Base-by-base conservation (phyloP, 1,140 invertebrate species). In the Drosophila arizonae region DNA sequence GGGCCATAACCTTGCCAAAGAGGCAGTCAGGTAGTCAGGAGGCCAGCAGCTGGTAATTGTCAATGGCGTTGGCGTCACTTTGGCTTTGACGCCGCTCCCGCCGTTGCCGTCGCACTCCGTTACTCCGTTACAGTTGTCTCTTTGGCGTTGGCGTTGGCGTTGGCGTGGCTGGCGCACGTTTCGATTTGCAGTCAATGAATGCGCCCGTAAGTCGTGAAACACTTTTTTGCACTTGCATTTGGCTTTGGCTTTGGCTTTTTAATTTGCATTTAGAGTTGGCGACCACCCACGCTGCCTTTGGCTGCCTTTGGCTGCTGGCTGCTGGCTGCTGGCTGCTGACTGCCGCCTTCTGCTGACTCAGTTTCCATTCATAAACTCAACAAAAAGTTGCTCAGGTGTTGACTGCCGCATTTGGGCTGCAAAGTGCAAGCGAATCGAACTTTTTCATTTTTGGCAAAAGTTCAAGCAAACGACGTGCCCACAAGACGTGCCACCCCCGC, bases 111-210 rank as follows among this genome's bases (percentile, higher is more conserved):
- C 61, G 56, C 45, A 30, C 61, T 51, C 48, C 24, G 41, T 62
- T 39, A 39, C 46, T n/a, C 45, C 43, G 54, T 71, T 46, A 54
- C 15, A 46, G 61, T 26, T 26, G 15, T 15, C 43, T 46, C 50
- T 64, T 76, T 77, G 68, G 69, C 76, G 72, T 82, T 82, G 79
- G 74, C 54, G 68, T 76, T 77, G 72, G 74, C 76, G 76, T 82
- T 77, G 79, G 69, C 78, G 79, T 81, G 57, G 76, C 57, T 39
- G 69, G 65, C 51, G 82, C 81, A 87, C 81, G 81, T 87, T 87
- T 81, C 85, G 82, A 86, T 86, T 87, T 81, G 62, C 79, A 86
- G 79, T 87, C 82, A 82, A 87, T 86, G 82, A 82, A 86, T 81
- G 81, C 51, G 77, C 78, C 81, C 75, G 82, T 87, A 79, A 87